Base-by-base conservation (phyloP, 1,140 invertebrate genomes). In the Ridgeia piscesae region DNA sequence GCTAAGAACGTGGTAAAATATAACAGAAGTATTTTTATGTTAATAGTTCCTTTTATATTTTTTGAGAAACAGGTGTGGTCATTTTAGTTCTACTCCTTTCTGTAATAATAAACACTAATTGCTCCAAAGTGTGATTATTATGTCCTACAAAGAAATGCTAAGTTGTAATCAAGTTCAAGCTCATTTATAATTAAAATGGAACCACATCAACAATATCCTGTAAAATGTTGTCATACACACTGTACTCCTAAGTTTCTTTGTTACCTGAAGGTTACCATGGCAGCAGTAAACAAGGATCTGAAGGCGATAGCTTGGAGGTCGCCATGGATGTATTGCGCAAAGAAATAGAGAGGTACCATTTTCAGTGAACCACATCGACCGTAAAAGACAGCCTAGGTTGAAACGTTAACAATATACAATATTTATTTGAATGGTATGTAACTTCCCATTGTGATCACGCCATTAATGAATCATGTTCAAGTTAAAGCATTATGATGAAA, bases 251-350 rank as follows among this genome's bases (percentile, higher is more conserved):
- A 35, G 4, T 33, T 1, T 92, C 88, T 48, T 50, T 34, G 93
- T 48, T 42, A 89, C 48, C 89, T 33, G 58, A n/a, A 95, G 94
- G 95, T 90, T 95, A 95, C 92, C 91, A 95, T 94, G 95, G 95
- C n/a, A 92, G 94, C n/a, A 92, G 94, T 89, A 93, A 93, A 14
- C 88, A 88, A 89, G 94, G 94, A 88, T 77, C 58, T 77, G 94
- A 95, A 91, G 94, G 95, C 89, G 93, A 94, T 58, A 88, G 95
- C 27, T 34, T 95, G 33, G 94, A 95, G 14, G 93, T 94, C 35
- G 94, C 94, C 31, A 42, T 95, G 58, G 94, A 95, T 17, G 92
- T 94, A 50, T 34, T 95, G 1, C 93, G 95, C 58, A 94, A 93
- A 92, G 94, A 95, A 89, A 92, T 94, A 33, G 95, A 95, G 93